Evolutionary conservation across 30 jellyfish, hydroid and myxozoan species (phyloP).

Genomic region (Aurelia coerulea): DNA sequence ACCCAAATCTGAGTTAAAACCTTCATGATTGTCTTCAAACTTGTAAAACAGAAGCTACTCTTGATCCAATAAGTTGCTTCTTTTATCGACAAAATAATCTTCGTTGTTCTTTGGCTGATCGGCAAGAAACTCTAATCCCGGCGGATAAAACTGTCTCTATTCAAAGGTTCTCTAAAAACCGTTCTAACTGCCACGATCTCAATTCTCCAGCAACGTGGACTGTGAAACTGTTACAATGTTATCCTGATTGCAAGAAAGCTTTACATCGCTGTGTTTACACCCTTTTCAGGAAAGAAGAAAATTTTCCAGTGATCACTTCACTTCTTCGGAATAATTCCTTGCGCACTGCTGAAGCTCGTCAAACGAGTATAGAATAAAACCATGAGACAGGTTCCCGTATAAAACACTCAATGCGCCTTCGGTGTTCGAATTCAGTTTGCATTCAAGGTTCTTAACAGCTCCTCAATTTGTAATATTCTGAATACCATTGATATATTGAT

Average conservation of each 20-base stretch:
- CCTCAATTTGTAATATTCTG: background rate
- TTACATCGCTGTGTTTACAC: background rate
- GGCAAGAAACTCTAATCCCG: too few relatives aligned
- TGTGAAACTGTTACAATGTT: conserved; percentile 8
- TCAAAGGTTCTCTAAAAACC: too few relatives aligned
- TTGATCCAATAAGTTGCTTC: too few relatives aligned
- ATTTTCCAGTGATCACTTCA: background rate
- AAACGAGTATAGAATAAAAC: conserved; percentile 27
- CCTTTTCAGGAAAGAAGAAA: background rate
- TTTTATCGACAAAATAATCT: too few relatives aligned
- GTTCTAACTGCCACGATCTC: background rate
- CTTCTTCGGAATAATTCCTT: too few relatives aligned
- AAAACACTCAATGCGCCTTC: conserved; percentile 18
- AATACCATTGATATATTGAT: too few relatives aligned
- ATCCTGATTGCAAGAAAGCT: background rate
- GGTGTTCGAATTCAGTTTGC: conserved; percentile 68
- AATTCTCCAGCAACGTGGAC: background rate
- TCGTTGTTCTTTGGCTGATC: too few relatives aligned
- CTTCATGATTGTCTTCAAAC: too few relatives aligned
- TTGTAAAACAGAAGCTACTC: too few relatives aligned
- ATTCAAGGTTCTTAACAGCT: conserved; percentile 42
- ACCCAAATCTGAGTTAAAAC: too few relatives aligned
- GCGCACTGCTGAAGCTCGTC: background rate
- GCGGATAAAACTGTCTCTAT: too few relatives aligned
- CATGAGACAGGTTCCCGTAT: conserved; percentile 57